phyloP scores from a whole-genome alignment of 2,113 vertebrate species.

The Erythrolamprus reginae region DNA sequence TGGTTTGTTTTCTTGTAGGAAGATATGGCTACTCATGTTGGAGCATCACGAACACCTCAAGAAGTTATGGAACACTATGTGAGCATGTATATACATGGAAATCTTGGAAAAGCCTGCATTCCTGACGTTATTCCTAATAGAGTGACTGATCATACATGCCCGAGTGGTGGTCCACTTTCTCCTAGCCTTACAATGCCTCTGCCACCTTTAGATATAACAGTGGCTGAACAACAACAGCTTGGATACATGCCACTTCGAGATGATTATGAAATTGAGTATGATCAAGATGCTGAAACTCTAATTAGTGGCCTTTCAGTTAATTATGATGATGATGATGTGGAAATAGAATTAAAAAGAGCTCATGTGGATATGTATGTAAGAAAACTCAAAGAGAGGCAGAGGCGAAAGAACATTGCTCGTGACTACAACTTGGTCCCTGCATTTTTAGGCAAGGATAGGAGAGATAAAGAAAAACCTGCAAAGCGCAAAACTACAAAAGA shows the following conservation, averaged over 20 bases:
- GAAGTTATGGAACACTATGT: conserved; percentile 99
- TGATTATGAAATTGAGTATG: conserved; percentile 96
- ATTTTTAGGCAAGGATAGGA: conserved; percentile 89
- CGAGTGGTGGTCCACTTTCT: conserved; percentile 85
- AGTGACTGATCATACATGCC: conserved; percentile 95
- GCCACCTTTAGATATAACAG: conserved; percentile 85
- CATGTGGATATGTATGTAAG: conserved; percentile 98
- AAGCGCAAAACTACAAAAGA: conserved; percentile 92
- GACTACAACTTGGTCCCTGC: conserved; percentile 90
- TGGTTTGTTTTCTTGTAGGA: conserved; percentile 68
- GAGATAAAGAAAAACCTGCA: conserved; percentile 82
- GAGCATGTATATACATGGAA: conserved; percentile 97
- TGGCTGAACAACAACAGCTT: conserved; percentile 92
- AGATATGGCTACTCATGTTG: conserved; percentile 95
- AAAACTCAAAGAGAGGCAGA: conserved; percentile 87
- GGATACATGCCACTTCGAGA: conserved; percentile 97
- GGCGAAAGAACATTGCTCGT: conserved; percentile 91
- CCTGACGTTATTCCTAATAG: conserved; percentile 94
- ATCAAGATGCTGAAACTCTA: conserved; percentile 93
- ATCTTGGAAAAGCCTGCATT: conserved; percentile 96
- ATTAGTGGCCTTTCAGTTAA: conserved; percentile 95
- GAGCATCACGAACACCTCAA: conserved; percentile 86
- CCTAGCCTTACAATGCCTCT: conserved; percentile 92
- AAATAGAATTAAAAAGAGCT: conserved; percentile 92
- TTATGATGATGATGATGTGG: conserved; percentile 95